phyloP scores from a whole-genome alignment of 2,797 vertebrate species.

The Heliangelus exortis region DNA sequence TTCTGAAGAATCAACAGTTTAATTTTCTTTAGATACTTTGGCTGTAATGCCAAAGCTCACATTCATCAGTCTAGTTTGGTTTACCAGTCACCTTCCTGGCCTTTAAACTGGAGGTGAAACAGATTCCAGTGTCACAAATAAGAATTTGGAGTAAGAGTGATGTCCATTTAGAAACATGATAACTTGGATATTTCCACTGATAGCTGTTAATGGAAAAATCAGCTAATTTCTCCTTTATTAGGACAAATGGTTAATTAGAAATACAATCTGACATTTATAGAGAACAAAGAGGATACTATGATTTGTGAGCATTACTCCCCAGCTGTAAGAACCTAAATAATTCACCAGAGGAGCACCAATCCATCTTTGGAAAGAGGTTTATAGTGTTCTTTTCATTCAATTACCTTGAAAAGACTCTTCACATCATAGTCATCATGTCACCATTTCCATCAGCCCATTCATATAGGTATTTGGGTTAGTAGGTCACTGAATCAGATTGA shows the following conservation, averaged over 20 bases:
- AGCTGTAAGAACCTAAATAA: background rate
- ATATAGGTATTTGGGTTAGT: constrained; percentile 57
- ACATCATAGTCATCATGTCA: background rate
- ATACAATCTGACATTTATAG: background rate
- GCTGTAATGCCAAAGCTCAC: background rate
- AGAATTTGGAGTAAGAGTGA: background rate
- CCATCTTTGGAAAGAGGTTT: constrained; percentile 19
- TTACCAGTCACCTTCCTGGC: background rate
- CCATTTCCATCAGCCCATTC: constrained; percentile 37
- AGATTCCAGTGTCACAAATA: background rate
- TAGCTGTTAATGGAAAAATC: background rate
- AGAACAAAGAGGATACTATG: background rate
- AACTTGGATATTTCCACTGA: background rate
- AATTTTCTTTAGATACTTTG: background rate
- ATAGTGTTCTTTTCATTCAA: background rate
- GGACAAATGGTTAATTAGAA: constrained; percentile 10
- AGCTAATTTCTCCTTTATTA: background rate
- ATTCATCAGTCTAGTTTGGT: background rate
- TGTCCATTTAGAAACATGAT: background rate
- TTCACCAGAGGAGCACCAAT: background rate
- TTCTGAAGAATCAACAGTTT: background rate
- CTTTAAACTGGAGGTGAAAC: background rate
- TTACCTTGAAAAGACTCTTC: constrained; percentile 45
- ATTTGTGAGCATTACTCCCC: background rate
- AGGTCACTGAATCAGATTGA: constrained; percentile 61